Evolutionary conservation across 2,797 vertebrate genomes (phyloP).

Genomic region (Sebastes taczanowskii): DNA sequence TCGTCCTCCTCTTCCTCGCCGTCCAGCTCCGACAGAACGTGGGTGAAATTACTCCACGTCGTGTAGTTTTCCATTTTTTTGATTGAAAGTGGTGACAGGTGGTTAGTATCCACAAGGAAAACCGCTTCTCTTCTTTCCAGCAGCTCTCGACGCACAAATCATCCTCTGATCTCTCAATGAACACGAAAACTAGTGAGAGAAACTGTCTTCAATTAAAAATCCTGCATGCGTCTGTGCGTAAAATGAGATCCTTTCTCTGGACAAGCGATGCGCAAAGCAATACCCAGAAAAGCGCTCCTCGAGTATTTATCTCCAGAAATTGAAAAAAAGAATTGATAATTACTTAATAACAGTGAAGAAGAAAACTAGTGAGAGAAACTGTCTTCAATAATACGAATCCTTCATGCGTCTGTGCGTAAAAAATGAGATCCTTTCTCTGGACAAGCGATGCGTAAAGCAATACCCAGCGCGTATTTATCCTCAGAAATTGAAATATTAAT

Average conservation of each 20-base stretch:
- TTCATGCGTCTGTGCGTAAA: too few relatives aligned
- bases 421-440: too few relatives aligned
- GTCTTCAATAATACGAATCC: too few relatives aligned
- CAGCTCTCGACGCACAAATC: neutral
- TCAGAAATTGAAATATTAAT: too few relatives aligned
- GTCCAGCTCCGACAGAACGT: slow-evolving; percentile 66
- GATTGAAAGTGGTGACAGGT: neutral
- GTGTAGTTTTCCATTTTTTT: slow-evolving; percentile 67
- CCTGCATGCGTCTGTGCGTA: neutral
- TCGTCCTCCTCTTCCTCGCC: slow-evolving; percentile 14
- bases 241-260: neutral
- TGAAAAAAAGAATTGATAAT: neutral
- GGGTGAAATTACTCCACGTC: slow-evolving; percentile 60
- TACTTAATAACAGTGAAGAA: too few relatives aligned
- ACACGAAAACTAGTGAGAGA: fast-evolving
- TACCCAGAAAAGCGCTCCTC: neutral
- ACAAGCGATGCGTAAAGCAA: too few relatives aligned
- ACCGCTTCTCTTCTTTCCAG: fast-evolving
- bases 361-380: too few relatives aligned
- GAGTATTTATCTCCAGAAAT: neutral
- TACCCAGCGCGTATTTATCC: too few relatives aligned
- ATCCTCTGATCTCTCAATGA: neutral
- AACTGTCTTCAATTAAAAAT: neutral
- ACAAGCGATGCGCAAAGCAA: neutral
- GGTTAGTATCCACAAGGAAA: neutral